Base-by-base conservation (phyloP, 1,140 invertebrate species). In the Arion vulgaris region DNA sequence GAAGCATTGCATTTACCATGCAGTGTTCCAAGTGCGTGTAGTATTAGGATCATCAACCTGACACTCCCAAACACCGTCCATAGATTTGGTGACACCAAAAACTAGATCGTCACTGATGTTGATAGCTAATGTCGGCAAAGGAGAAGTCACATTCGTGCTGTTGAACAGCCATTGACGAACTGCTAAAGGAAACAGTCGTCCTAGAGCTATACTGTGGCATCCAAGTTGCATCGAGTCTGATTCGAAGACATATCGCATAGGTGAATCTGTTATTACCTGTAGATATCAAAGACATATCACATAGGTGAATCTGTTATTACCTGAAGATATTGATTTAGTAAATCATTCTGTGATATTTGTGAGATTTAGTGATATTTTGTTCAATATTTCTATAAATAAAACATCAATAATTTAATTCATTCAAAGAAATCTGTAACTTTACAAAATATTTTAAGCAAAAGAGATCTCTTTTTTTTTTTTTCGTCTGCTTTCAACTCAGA, bases 221-320 rank as follows among this genome's bases (percentile, higher is more conserved):
- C 0, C 26, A 41, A 75, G 45, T 32, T 51, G 26, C 41, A 51
- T 17, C 9, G 45, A 19, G 23, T 75, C 73, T 0, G 32, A 7
- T 45, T 75, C 73, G 45, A 75, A 75, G 13, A 75, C 41, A 36
- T 75, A 75, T 0, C 73, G 73, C 5, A 45, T 75, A 2, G 73
- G 39, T 28, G 41, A 28, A 2, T 49, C 28, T 9, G 72, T 49
- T 17, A 9, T 49, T 4, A 74, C 72, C 72, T 74, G 39, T n/a
- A 68, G n/a, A n/a, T n/a, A n/a, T 75, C 73, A 28, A 75, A 75
- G 13, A 75, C 41, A 36, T 75, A 75, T 0, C 73, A 45, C 5
- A 45, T 75, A 2, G 73, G 39, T 28, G 41, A 28, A 2, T 49
- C 28, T 15, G 41, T 15, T 45, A 15, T 45, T 15, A 45, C 41